Conservation (phyloP, 2,888 invertebrate genomes). For the Cataglyphis cursor region DNA sequence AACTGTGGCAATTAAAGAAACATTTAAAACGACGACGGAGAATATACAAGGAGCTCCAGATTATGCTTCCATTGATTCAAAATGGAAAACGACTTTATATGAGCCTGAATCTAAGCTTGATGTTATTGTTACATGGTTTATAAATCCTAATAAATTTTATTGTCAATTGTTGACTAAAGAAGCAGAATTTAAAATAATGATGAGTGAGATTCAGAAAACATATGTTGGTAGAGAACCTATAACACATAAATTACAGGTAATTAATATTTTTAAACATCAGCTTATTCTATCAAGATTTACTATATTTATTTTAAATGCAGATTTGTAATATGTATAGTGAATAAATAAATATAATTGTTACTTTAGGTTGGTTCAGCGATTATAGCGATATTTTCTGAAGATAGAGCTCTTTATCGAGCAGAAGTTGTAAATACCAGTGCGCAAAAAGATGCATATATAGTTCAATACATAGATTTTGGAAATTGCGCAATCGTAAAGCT, state of each 20-base stretch:
- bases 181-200: slow-evolving; percentile 90
- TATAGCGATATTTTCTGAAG: slow-evolving; percentile 91
- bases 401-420: slow-evolving; percentile 91
- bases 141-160: slow-evolving; percentile 92
- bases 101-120: slow-evolving; percentile 88
- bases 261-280: slow-evolving; percentile 32
- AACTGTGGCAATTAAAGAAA: slow-evolving; percentile 52
- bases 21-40: slow-evolving; percentile 1
- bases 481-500: slow-evolving; percentile 90
- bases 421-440: slow-evolving; percentile 88
- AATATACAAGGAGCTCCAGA: slow-evolving; percentile 77
- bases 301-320: not conserved
- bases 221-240: slow-evolving; percentile 88
- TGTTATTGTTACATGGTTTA: slow-evolving; percentile 92
- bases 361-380: slow-evolving; percentile 89
- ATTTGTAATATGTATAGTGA: not conserved
- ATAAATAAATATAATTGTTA: slow-evolving; percentile 17
- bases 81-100: slow-evolving; percentile 87
- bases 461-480: slow-evolving; percentile 93
- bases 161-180: slow-evolving; percentile 87
- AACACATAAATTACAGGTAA: slow-evolving; percentile 77
- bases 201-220: slow-evolving; percentile 91
- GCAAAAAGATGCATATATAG: slow-evolving; percentile 89
- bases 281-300: not conserved
- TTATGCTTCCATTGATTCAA: slow-evolving; percentile 87